Evolutionary conservation across 2,797 vertebrate genomes (phyloP), one percentile per base, ranked within the genome.

Genomic region (Dallia pectoralis): DNA sequence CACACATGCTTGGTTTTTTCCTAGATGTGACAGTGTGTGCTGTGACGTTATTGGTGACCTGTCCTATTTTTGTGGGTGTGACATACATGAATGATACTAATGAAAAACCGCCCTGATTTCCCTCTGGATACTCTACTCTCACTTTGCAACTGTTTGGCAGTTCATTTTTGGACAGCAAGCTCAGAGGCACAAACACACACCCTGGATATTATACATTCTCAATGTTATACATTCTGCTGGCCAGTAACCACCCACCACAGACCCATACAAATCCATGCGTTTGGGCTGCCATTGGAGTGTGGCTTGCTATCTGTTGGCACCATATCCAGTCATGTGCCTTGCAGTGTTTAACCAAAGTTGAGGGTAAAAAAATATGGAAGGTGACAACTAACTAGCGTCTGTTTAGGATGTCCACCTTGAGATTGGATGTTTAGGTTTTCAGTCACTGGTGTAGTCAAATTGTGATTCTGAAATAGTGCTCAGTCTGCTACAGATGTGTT

Each of bases 161-260:
- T 86, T 90, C 79, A 87, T 85, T 87, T 86, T 78, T 74, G 83
- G 81, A 82, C 75, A 76, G 73, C 74, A 84, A 75, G 81, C 76
- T 77, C 69, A 51, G 33, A 73, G 74, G 81, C 67, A 72, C 47
- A 36, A 44, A 44, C 40, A 44, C 40, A 44, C 40, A 44, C 40
- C 14, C 8, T 44, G 40, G 40, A 44, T 11, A n/a, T n/a, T n/a
- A n/a, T n/a, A 44, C 62, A 25, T n/a, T n/a, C 56, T 73, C 51
- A 77, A 79, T 78, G 62, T 77, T 61, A 71, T 4, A 44, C 33
- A 48, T 79, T 48, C 63, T 73, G 12, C 67, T 48, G 65, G 44
- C 27, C 66, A 69, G 36, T 75, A 61, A 22, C 79, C 27, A 63
- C 33, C 62, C n/a, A 0, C 25, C 30, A 40, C 30, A 47, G n/a